phyloP scores from a whole-genome alignment of 2,888 invertebrate species.

The Danaus chrysippus region DNA sequence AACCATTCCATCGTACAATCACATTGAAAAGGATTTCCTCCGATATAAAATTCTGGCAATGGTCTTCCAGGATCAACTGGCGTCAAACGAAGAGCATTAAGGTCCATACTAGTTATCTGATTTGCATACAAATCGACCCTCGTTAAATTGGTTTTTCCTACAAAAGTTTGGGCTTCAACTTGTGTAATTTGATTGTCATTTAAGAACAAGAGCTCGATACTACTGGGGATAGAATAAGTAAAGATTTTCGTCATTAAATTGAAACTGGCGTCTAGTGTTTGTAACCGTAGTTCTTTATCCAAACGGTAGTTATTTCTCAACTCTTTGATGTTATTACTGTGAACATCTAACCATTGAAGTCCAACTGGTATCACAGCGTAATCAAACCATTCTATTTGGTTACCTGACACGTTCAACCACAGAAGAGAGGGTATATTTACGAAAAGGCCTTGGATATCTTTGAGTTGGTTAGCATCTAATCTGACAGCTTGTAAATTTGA shows the following conservation, averaged over 20 bases:
- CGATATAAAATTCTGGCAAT: conserved; percentile 94
- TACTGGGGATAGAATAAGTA: conserved; percentile 88
- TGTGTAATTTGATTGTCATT: conserved; percentile 92
- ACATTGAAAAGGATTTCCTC: conserved; percentile 95
- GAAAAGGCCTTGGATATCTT: conserved; percentile 90
- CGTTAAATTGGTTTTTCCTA: conserved; percentile 92
- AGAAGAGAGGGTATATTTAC: conserved; percentile 89
- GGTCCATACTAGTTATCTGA: conserved; percentile 93
- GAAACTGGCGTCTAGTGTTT: conserved; percentile 94
- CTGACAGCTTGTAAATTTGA: conserved; percentile 90
- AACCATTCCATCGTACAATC: conserved; percentile 98
- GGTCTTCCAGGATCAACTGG: conserved; percentile 87
- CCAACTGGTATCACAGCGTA: conserved; percentile 90
- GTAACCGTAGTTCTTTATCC: conserved; percentile 85
- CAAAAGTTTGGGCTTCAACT: conserved; percentile 93
- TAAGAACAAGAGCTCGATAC: conserved; percentile 90
- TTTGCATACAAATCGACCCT: conserved; percentile 95
- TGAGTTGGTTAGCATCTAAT: conserved; percentile 90
- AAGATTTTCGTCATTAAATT: conserved; percentile 90
- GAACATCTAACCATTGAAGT: conserved; percentile 93
- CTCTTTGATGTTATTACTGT: conserved; percentile 90
- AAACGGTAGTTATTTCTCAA: conserved; percentile 86
- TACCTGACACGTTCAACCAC: conserved; percentile 95
- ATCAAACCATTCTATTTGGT: conserved; percentile 93
- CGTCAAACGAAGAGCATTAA: conserved; percentile 90